These are phyloP conservation scores for Tiliacea aurago DNA, from an alignment of 2,888 invertebrate genomes.

Conservation along the genomic window DNA sequence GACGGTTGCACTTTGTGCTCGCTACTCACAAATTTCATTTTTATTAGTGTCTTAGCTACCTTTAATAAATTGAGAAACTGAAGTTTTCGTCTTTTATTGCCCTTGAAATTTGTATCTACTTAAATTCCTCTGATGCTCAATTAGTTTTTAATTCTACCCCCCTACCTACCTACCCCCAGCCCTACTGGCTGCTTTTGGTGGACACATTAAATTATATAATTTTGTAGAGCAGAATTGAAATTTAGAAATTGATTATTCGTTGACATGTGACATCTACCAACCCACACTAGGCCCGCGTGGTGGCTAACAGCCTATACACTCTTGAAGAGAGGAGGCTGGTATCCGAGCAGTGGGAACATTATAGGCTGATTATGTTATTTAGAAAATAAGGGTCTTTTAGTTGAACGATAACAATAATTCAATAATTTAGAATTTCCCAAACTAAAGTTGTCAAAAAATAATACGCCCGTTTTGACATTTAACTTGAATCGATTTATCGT, in stretches of 20 bases:
- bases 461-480: too few species aligned
- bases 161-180: too few species aligned
- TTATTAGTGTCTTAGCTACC: conserved; percentile 41
- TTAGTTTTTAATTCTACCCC: too few species aligned
- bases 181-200: background rate
- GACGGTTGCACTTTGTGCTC: conserved; percentile 80
- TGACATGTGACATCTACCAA: too few species aligned
- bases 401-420: background rate
- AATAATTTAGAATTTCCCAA: background rate
- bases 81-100: conserved; percentile 29
- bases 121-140: background rate
- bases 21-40: conserved; percentile 57
- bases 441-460: too few species aligned
- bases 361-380: background rate
- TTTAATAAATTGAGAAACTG: conserved; percentile 35
- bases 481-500: too few species aligned
- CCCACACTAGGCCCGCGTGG: too few species aligned
- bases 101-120: background rate
- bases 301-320: too few species aligned
- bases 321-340: too few species aligned
- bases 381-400: background rate
- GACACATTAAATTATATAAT: too few species aligned
- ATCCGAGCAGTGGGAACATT: too few species aligned
- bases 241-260: background rate
- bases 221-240: background rate